These are phyloP conservation scores for Tuberolachnus salignus DNA, from an alignment of 2,888 invertebrate genomes.

Conservation along the genomic window DNA sequence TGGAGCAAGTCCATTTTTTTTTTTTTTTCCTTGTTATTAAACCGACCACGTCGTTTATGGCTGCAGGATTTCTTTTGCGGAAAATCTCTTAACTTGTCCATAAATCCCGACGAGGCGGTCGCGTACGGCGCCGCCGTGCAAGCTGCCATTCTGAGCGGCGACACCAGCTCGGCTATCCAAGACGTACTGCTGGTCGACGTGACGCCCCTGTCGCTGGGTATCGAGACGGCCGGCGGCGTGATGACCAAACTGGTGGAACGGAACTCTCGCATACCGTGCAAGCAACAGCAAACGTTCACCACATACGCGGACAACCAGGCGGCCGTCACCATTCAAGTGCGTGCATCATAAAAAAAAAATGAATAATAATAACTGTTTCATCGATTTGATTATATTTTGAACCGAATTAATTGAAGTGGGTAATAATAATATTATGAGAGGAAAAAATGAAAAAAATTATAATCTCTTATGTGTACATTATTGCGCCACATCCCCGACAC, in stretches of 20 bases:
- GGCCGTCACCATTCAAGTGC: slow-evolving; percentile 78
- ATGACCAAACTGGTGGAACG: slow-evolving; percentile 72
- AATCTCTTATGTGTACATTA: too few species aligned
- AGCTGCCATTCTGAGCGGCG: slow-evolving; percentile 84
- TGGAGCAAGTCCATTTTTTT: too few species aligned
- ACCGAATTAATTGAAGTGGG: too few species aligned
- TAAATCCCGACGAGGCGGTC: slow-evolving; percentile 88
- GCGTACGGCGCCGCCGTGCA: slow-evolving; percentile 95
- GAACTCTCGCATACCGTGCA: slow-evolving; percentile 67
- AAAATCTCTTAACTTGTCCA: slow-evolving; percentile 83
- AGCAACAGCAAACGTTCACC: slow-evolving; percentile 75
- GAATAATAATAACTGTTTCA: too few species aligned
- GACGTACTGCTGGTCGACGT: slow-evolving; percentile 76
- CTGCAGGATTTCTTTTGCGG: slow-evolving; percentile 75
- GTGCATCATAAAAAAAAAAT: not conserved
- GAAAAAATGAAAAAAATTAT: too few species aligned
- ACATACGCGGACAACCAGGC: slow-evolving; percentile 93
- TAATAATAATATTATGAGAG: too few species aligned
- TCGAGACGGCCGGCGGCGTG: slow-evolving; percentile 82
- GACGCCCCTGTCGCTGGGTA: slow-evolving; percentile 73
- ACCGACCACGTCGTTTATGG: not conserved
- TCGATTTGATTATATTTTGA: too few species aligned
- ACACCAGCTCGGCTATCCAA: slow-evolving; percentile 70
- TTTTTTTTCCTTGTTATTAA: not conserved
- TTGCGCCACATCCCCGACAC: too few species aligned